Evolutionary conservation across 2,888 invertebrate genomes (phyloP).

Genomic region (Callyntrura guangdongensis): DNA sequence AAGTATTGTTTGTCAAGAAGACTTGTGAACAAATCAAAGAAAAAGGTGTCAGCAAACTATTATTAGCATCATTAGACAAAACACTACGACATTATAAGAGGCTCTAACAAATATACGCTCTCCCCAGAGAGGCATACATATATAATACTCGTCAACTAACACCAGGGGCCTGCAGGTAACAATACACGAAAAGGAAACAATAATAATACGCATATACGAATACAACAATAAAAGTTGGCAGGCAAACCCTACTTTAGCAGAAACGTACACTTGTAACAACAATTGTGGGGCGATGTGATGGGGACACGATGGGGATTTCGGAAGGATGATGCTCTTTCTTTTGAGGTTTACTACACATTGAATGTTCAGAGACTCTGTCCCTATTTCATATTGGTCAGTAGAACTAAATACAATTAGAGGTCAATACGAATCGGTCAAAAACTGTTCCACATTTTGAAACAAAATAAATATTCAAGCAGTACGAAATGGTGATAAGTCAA

Average conservation of each 20-base stretch:
- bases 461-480: too few species aligned
- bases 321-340: background rate
- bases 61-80: constrained; percentile 77
- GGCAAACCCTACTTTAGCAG: background rate
- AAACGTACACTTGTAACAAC: constrained; percentile 2
- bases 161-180: constrained; percentile 22
- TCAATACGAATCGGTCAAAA: constrained; percentile 11
- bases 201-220: background rate
- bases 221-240: background rate
- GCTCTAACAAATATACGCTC: constrained; percentile 31
- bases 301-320: background rate
- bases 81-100: constrained; percentile 44
- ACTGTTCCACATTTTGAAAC: background rate
- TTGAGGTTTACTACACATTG: background rate
- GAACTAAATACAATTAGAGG: constrained; percentile 1
- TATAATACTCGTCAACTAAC: background rate
- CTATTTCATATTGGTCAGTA: constrained; percentile 49
- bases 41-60: constrained; percentile 78
- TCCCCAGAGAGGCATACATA: constrained; percentile 40
- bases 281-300: background rate
- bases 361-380: background rate
- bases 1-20: constrained; percentile 52
- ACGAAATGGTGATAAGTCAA: too few species aligned
- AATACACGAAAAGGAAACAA: background rate
- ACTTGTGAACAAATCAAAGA: constrained; percentile 59